phyloP scores from a whole-genome alignment of 2,113 vertebrate species.

The Oostethus manadensis region DNA sequence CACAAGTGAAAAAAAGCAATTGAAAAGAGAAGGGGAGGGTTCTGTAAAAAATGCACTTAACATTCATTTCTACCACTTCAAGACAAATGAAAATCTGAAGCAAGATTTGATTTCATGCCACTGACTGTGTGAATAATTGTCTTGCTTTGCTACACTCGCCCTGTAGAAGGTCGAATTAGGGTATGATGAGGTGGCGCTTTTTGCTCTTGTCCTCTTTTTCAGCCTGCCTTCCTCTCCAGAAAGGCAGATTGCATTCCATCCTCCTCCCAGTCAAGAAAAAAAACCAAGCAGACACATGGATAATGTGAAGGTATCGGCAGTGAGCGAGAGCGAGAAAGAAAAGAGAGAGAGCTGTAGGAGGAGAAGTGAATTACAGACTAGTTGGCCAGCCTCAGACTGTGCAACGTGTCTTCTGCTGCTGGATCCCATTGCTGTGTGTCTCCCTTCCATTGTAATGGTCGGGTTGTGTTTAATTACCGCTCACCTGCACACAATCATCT shows the following conservation, averaged over 20 bases:
- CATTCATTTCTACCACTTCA: no score
- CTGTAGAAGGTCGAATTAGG: conserved; percentile 35
- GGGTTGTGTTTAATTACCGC: conserved; percentile 63
- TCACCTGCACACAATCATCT: conserved; percentile 47
- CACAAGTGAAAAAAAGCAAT: no score
- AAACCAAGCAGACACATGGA: conserved; percentile 62
- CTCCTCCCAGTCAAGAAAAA: conserved; percentile 36
- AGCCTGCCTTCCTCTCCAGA: conserved; percentile 32
- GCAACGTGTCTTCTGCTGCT: conserved; percentile 63
- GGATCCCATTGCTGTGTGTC: conserved; percentile 54
- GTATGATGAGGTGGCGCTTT: conserved; percentile 66
- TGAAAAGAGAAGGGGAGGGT: no score
- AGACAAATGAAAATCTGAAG: no score
- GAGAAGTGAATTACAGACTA: conserved; percentile 61
- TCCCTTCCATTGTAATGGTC: conserved; percentile 55
- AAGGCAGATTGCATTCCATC: conserved; percentile 60
- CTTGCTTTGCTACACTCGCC: conserved; percentile 8
- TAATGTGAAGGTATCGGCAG: conserved; percentile 55
- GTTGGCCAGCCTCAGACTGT: conserved; percentile 58
- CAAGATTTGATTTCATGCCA: no score
- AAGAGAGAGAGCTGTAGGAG: conserved; percentile 15
- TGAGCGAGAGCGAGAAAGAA: conserved; percentile 12
- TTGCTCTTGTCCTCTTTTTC: conserved; percentile 40
- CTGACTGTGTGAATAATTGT: background rate
- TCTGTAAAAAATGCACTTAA: no score